These are phyloP conservation scores for Drosophila suzukii DNA, from an alignment of 1,140 invertebrate genomes.

Conservation along the genomic window DNA sequence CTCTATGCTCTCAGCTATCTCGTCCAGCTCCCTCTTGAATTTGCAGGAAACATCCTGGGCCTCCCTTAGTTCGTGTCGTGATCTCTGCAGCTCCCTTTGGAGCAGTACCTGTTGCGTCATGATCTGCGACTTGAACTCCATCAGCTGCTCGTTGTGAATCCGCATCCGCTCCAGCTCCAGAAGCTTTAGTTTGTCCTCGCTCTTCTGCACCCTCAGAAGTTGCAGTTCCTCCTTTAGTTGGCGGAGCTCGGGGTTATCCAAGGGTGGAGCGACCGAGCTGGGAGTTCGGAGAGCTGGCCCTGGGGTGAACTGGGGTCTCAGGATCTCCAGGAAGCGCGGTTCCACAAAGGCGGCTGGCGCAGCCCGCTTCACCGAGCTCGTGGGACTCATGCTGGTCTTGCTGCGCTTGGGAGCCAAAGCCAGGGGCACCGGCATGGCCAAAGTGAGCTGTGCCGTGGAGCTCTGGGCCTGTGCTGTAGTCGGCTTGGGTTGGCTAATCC, in stretches of 20 bases:
- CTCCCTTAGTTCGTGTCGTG: constrained; percentile 93
- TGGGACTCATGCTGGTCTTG: constrained; percentile 79
- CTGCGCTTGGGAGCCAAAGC: constrained; percentile 76
- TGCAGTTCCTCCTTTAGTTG: constrained; percentile 96
- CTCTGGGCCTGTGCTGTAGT: constrained; percentile 71
- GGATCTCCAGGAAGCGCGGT: constrained; percentile 95
- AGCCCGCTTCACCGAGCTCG: constrained; percentile 61
- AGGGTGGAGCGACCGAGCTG: constrained; percentile 67
- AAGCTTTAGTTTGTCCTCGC: constrained; percentile 94
- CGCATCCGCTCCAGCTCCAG: constrained; percentile 95
- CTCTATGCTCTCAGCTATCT: constrained; percentile 96
- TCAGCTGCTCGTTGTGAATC: constrained; percentile 93
- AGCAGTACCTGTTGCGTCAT: constrained; percentile 96
- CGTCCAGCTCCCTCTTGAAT: constrained; percentile 95
- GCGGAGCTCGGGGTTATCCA: constrained; percentile 89
- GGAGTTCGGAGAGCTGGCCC: constrained; percentile 90
- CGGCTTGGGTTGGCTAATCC: constrained; percentile 76
- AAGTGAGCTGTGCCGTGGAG: constrained; percentile 62
- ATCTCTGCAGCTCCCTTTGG: constrained; percentile 94
- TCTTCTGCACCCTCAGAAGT: constrained; percentile 92
- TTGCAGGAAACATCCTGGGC: constrained; percentile 91
- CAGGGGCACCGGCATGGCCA: constrained; percentile 67
- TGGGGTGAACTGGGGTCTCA: constrained; percentile 93
- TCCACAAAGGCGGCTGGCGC: constrained; percentile 84
- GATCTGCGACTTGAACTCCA: constrained; percentile 96